Percentiles rank a stretch among this genome's conserved stretches.
Conservation (phyloP, 2,888 invertebrate species). For the Drosophila lacicola region DNA sequence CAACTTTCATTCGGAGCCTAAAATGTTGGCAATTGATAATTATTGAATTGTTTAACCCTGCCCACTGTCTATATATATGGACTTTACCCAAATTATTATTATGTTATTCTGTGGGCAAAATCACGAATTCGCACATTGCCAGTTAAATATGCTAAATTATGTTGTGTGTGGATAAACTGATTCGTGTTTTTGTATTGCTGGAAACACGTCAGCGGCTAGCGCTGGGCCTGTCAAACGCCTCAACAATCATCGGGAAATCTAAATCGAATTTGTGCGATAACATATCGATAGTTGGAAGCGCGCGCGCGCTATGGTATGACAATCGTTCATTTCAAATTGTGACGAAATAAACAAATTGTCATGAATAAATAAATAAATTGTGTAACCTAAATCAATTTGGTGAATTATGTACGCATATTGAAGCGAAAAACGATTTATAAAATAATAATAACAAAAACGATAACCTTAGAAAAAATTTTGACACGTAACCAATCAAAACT, state of each 20-base stretch:
- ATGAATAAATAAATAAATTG: neutral
- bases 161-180: conserved; percentile 31
- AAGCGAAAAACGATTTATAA: too few species aligned
- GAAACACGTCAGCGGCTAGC: conserved; percentile 67
- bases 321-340: neutral
- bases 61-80: neutral
- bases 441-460: too few species aligned
- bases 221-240: conserved; percentile 24
- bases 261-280: conserved; percentile 12
- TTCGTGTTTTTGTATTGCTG: conserved; percentile 57
- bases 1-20: conserved; percentile 42
- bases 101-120: neutral
- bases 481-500: neutral
- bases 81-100: neutral
- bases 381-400: neutral
- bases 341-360: neutral
- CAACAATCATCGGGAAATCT: neutral
- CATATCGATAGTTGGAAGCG: conserved; percentile 4
- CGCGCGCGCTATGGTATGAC: neutral
- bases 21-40: conserved; percentile 14
- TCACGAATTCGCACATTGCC: conserved; percentile 13
- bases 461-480: neutral
- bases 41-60: conserved; percentile 4
- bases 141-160: conserved; percentile 33
- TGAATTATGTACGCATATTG: too few species aligned